phyloP scores from a whole-genome alignment of 2,888 invertebrate genomes.

The Tinea semifulvella region DNA sequence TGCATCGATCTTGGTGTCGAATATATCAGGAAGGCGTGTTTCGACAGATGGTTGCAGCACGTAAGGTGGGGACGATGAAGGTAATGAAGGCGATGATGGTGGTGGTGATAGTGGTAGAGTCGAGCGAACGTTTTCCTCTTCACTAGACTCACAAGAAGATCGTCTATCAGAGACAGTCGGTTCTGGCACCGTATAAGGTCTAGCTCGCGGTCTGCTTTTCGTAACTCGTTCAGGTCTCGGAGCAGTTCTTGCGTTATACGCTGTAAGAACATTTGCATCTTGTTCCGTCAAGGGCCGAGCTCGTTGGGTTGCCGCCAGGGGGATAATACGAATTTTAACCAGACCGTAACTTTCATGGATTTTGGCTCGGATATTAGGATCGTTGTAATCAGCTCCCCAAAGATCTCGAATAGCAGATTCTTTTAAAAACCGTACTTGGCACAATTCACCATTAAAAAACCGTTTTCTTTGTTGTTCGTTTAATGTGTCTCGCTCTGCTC shows the following conservation, averaged over 20 bases:
- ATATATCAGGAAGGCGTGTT: conserved; percentile 53
- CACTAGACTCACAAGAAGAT: conserved; percentile 56
- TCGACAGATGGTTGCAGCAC: conserved; percentile 51
- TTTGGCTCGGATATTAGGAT: conserved; percentile 54
- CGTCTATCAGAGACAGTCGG: conserved; percentile 38
- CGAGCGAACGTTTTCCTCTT: conserved; percentile 50
- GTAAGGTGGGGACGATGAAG: conserved; percentile 55
- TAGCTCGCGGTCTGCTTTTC: conserved; percentile 39
- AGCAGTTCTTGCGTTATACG: conserved; percentile 60
- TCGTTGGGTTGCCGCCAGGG: conserved; percentile 53
- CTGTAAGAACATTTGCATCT: conserved; percentile 60
- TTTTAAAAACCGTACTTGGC: conserved; percentile 58
- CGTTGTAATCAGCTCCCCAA: conserved; percentile 60
- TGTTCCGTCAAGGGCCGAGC: conserved; percentile 57
- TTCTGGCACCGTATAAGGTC: conserved; percentile 48
- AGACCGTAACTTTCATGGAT: conserved; percentile 60
- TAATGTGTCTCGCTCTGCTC: conserved; percentile 54
- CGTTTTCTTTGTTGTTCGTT: conserved; percentile 61
- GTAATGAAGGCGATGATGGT: conserved; percentile 53
- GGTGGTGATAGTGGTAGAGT: conserved; percentile 51
- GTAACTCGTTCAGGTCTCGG: conserved; percentile 50
- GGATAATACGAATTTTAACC: conserved; percentile 61
- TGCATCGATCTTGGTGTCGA: conserved; percentile 61
- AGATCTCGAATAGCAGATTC: conserved; percentile 62
- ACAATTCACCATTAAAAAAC: conserved; percentile 63